Conservation (phyloP, 1,140 invertebrate genomes). For the Neotoxoptera formosana region DNA sequence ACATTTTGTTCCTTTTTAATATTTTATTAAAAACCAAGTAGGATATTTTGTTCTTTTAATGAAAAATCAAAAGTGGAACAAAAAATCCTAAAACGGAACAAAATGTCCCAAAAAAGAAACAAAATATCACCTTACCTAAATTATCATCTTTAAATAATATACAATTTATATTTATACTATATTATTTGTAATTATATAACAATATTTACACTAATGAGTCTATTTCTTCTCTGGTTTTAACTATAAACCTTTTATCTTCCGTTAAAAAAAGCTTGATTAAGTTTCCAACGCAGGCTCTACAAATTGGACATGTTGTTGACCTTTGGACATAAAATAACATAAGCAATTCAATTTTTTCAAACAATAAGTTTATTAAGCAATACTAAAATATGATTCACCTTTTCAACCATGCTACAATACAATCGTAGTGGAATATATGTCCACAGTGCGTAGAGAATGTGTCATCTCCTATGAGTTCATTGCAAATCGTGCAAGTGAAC, state of each 20-base stretch:
- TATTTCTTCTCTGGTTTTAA: not conserved
- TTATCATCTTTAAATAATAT: too few relatives aligned
- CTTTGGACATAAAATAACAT: not conserved
- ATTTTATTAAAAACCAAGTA: too few relatives aligned
- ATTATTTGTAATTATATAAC: too few relatives aligned
- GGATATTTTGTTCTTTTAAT: too few relatives aligned
- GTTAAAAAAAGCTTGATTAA: not conserved
- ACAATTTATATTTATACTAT: too few relatives aligned
- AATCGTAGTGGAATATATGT: not conserved
- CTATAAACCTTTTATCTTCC: too few relatives aligned
- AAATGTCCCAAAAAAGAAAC: too few relatives aligned
- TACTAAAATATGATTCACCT: not conserved
- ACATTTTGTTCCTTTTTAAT: too few relatives aligned
- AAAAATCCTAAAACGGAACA: too few relatives aligned
- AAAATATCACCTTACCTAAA: too few relatives aligned
- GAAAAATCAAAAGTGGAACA: too few relatives aligned
- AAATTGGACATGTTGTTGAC: not conserved
- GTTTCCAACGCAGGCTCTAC: not conserved
- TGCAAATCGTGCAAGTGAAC: not conserved
- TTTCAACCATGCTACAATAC: not conserved
- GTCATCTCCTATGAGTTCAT: not conserved
- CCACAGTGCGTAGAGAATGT: not conserved
- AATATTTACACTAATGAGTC: not conserved
- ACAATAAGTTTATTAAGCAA: not conserved
- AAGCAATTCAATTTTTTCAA: not conserved